Evolutionary conservation across 1,140 invertebrate genomes (phyloP).

Genomic region (Tetranychus cinnabarinus): DNA sequence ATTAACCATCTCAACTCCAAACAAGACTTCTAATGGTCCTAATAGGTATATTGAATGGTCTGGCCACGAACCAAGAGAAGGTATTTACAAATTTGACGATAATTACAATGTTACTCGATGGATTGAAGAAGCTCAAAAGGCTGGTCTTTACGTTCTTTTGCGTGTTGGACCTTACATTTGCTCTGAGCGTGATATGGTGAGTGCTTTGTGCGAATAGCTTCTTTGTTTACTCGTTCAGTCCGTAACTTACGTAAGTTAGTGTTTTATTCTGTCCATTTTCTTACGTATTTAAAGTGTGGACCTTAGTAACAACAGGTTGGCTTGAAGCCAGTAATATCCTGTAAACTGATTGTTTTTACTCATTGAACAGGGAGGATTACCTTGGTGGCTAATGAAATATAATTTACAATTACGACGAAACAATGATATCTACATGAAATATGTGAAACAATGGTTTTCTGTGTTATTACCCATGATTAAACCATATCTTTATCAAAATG

Average conservation of each 20-base stretch:
- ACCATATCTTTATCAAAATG: slow-evolving; percentile 21
- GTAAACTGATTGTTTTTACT: too few relatives aligned
- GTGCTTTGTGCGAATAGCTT: too few relatives aligned
- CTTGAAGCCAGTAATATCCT: too few relatives aligned
- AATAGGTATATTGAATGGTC: slow-evolving; percentile 8
- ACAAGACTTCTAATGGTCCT: not conserved
- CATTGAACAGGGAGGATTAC: slow-evolving; percentile 17
- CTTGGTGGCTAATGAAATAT: slow-evolving; percentile 18
- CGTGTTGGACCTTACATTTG: slow-evolving; percentile 27
- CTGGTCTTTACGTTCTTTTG: slow-evolving; percentile 23
- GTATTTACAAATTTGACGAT: not conserved
- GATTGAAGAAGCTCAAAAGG: slow-evolving; percentile 21
- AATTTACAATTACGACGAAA: slow-evolving; percentile 12
- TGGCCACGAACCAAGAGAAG: slow-evolving; percentile 3
- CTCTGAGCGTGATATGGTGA: slow-evolving; percentile 26
- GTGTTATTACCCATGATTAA: slow-evolving; percentile 20
- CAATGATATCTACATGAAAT: slow-evolving; percentile 16
- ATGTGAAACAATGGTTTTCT: slow-evolving; percentile 20
- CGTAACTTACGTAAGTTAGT: too few relatives aligned
- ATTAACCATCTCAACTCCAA: not conserved
- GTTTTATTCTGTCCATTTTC: too few relatives aligned
- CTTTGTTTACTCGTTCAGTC: too few relatives aligned
- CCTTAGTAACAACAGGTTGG: too few relatives aligned
- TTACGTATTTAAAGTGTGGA: too few relatives aligned
- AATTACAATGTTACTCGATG: slow-evolving; percentile 20